Evolutionary conservation across 37 sponge, comb jelly and placozoan genomes (phyloP).

Genomic region (Mnemiopsis leidyi): DNA sequence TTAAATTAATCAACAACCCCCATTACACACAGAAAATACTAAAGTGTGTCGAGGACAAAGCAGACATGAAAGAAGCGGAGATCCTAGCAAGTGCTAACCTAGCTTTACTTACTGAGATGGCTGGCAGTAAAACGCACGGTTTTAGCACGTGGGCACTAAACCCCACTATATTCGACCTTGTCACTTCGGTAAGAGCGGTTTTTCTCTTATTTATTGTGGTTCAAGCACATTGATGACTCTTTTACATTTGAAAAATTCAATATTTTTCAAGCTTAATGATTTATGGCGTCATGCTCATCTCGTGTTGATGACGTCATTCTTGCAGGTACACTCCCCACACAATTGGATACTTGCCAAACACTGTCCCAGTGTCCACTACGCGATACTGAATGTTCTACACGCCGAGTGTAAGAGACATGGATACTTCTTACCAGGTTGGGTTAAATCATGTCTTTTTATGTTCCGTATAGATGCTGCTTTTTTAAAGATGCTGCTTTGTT

Average conservation of each 20-base stretch:
- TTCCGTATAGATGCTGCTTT: too few relatives aligned
- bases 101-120: constrained; percentile 37
- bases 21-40: not conserved
- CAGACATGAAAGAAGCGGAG: constrained; percentile 21
- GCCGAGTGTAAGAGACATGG: constrained; percentile 36
- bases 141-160: constrained; percentile 36
- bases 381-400: constrained; percentile 1
- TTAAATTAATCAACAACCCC: not conserved
- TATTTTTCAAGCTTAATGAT: too few relatives aligned
- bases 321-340: constrained; percentile 18
- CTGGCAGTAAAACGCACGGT: constrained; percentile 20
- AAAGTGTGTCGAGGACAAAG: not conserved
- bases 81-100: constrained; percentile 43
- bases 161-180: constrained; percentile 44
- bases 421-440: constrained; percentile 30
- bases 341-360: constrained; percentile 30
- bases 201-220: too few relatives aligned
- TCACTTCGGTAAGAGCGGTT: constrained; percentile 56
- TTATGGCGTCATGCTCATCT: too few relatives aligned
- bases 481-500: too few relatives aligned
- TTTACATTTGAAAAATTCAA: too few relatives aligned
- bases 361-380: constrained; percentile 55
- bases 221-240: too few relatives aligned
- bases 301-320: not conserved
- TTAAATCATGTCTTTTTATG: too few relatives aligned